Conservation (phyloP, 2,113 vertebrate species). For the Megatriorchis doriae region DNA sequence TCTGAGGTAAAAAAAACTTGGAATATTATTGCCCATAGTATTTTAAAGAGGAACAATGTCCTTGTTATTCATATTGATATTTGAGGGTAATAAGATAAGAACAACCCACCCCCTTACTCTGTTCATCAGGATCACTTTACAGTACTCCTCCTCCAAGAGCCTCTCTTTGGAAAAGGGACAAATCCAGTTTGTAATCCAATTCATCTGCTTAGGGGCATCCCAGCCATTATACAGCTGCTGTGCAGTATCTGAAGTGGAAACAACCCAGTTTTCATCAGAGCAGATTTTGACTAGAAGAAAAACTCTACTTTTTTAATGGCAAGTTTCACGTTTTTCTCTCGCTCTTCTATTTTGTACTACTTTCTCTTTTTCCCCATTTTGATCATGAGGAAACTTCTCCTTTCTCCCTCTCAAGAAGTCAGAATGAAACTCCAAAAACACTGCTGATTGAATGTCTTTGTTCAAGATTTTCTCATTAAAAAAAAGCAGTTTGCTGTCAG, state of each 20-base stretch:
- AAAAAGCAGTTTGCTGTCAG: background rate
- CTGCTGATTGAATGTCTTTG: rapidly evolving
- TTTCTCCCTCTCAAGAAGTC: background rate
- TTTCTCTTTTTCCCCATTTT: background rate
- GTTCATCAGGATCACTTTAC: background rate
- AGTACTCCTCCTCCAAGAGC: background rate
- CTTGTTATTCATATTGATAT: background rate
- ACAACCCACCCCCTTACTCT: background rate
- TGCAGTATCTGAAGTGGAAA: background rate
- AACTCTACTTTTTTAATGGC: background rate
- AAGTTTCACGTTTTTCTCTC: background rate
- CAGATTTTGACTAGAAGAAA: background rate
- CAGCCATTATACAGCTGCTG: background rate
- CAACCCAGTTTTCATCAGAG: background rate
- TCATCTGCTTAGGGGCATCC: background rate
- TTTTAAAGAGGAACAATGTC: background rate
- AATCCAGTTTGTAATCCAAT: background rate
- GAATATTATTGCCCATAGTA: background rate
- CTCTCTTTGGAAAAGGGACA: background rate
- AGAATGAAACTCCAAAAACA: background rate
- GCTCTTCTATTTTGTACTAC: background rate
- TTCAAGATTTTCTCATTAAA: background rate
- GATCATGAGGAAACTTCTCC: background rate
- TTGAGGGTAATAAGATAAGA: background rate
- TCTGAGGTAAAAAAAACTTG: background rate